Evolutionary conservation across 2,888 invertebrate species (phyloP).

Genomic region (Meghimatium bilineatum): DNA sequence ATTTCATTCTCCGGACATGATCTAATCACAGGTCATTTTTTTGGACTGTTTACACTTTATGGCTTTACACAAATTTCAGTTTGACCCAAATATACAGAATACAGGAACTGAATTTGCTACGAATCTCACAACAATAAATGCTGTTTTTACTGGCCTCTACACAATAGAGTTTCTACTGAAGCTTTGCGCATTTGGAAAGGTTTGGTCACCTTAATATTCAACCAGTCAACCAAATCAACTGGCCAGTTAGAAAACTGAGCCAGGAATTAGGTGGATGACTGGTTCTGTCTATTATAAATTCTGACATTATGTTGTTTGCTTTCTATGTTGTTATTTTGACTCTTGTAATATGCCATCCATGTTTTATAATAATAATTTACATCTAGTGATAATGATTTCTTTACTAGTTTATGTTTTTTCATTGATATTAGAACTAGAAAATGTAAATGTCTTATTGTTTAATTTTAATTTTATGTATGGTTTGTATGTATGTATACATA

Average conservation of each 20-base stretch:
- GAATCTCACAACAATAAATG: slow-evolving; percentile 84
- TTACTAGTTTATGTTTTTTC: no score
- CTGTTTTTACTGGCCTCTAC: slow-evolving; percentile 99
- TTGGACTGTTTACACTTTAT: neutral
- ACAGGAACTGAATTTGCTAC: slow-evolving; percentile 34
- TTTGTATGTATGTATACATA: no score
- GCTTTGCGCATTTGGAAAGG: slow-evolving; percentile 99
- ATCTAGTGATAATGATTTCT: no score
- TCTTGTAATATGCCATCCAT: no score
- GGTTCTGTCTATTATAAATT: neutral
- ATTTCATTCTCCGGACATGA: no score
- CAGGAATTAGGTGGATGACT: slow-evolving; percentile 2
- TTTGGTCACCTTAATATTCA: slow-evolving; percentile 77
- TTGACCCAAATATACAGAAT: slow-evolving; percentile 44
- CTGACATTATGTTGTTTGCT: neutral
- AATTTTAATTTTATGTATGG: no score
- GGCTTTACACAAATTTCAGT: slow-evolving; percentile 50
- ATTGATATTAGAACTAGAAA: no score
- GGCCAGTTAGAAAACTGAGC: neutral
- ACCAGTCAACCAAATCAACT: slow-evolving; percentile 9
- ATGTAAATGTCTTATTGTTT: no score
- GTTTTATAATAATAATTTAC: no score
- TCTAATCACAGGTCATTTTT: no score
- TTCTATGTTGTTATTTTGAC: neutral
- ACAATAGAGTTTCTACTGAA: slow-evolving; percentile 99